A percentile compares a stretch with the other conserved stretches of the same genome.
These are phyloP conservation scores for Cydia pomonella DNA, from an alignment of 1,140 invertebrate species.

Conservation along the genomic window DNA sequence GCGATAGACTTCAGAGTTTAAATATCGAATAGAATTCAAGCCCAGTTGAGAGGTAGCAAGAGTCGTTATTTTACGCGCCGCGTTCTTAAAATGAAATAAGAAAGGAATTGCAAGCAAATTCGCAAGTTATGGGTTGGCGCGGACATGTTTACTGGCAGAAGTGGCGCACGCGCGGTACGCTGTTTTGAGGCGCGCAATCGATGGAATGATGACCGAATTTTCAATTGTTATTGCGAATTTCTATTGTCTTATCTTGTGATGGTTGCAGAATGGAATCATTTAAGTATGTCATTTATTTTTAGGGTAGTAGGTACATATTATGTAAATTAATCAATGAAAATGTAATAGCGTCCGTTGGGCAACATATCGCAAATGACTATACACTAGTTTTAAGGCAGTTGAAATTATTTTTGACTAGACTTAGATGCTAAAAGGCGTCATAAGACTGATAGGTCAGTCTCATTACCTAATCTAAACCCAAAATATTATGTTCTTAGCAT, in stretches of 20 bases:
- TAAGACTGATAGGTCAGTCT: no score
- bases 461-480: no score
- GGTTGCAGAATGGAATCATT: not conserved
- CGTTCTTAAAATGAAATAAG: slow-evolving; percentile 45
- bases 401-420: no score
- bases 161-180: not conserved
- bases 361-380: no score
- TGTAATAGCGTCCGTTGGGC: no score
- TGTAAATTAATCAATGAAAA: no score
- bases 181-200: slow-evolving; percentile 30
- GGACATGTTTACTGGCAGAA: slow-evolving; percentile 61
- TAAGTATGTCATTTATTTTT: not conserved
- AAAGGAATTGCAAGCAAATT: slow-evolving; percentile 50
- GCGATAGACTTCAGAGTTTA: not conserved
- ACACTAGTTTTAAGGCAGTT: no score
- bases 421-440: no score
- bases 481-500: no score
- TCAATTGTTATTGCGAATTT: slow-evolving; percentile 31
- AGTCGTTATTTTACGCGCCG: slow-evolving; percentile 15
- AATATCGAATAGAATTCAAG: not conserved
- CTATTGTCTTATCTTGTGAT: not conserved
- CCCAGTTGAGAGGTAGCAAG: not conserved
- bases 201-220: slow-evolving; percentile 28
- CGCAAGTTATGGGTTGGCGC: slow-evolving; percentile 52
- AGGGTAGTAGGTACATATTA: not conserved